Evolutionary conservation across 2,888 invertebrate genomes (phyloP).

Genomic region (Coelopa pilipes): DNA sequence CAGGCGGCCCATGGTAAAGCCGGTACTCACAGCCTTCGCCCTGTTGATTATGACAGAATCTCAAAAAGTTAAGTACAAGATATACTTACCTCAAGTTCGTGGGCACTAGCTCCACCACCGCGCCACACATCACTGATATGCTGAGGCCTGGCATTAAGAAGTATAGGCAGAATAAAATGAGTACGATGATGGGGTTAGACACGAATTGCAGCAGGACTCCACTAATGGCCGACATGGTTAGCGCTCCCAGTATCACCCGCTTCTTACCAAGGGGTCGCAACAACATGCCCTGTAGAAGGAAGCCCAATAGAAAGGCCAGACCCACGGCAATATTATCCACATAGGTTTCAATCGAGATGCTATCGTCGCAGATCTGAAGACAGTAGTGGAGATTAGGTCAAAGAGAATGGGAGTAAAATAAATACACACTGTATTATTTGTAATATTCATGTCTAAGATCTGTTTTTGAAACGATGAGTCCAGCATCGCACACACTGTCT

Average conservation of each 20-base stretch:
- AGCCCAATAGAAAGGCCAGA: conserved; percentile 60
- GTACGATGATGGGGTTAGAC: conserved; percentile 51
- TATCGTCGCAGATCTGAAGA: conserved; percentile 51
- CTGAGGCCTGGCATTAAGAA: conserved; percentile 59
- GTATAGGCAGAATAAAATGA: conserved; percentile 59
- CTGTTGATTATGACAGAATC: conserved; percentile 39
- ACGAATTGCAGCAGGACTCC: conserved; percentile 58
- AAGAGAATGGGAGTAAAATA: neutral
- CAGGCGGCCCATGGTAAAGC: conserved; percentile 55
- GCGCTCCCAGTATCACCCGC: conserved; percentile 54
- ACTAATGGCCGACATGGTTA: conserved; percentile 52
- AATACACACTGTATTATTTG: conserved; percentile 40
- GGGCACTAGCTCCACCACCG: conserved; percentile 60
- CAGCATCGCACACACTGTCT: neutral
- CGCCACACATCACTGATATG: conserved; percentile 59
- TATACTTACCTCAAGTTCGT: conserved; percentile 55
- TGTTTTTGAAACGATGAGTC: neutral
- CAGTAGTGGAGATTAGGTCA: no score
- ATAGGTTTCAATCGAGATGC: conserved; percentile 56
- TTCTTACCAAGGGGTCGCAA: conserved; percentile 61
- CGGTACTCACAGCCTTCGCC: conserved; percentile 57
- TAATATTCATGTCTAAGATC: neutral
- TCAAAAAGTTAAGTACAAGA: no score
- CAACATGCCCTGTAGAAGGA: conserved; percentile 57
- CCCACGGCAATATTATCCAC: conserved; percentile 61